Percentiles rank a stretch among this genome's conserved stretches.
Conservation (phyloP, 2,113 vertebrate species). For the Ameiurus melas region DNA sequence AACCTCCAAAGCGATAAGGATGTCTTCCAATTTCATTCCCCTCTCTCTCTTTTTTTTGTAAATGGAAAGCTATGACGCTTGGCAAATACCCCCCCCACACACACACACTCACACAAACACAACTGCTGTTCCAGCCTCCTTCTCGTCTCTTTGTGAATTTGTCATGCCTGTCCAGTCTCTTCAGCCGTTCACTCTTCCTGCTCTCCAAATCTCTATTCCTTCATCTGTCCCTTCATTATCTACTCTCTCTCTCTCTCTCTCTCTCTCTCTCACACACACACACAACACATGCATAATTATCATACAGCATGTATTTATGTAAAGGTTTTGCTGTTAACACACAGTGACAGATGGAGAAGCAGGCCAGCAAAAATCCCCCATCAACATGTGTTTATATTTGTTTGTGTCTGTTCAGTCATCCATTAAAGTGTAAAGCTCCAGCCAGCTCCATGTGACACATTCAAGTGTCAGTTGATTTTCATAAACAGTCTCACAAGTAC, state of each 20-base stretch:
- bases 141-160: slow-evolving; percentile 9
- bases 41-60: neutral
- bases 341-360: slow-evolving; percentile 16
- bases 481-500: slow-evolving; percentile 22
- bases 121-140: neutral
- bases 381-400: slow-evolving; percentile 28
- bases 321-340: slow-evolving; percentile 30
- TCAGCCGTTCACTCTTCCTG: neutral
- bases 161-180: slow-evolving; percentile 24
- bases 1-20: slow-evolving; percentile 34
- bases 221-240: neutral
- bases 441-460: slow-evolving; percentile 12
- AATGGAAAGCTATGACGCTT: slow-evolving; percentile 8
- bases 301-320: neutral
- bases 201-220: neutral
- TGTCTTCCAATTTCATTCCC: slow-evolving; percentile 19
- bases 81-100: neutral
- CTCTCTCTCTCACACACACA: neutral
- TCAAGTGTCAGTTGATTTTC: slow-evolving; percentile 21
- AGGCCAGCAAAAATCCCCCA: slow-evolving; percentile 17
- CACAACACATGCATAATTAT: slow-evolving; percentile 55
- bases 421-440: slow-evolving; percentile 28
- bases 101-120: slow-evolving; percentile 18
- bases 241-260: too few species aligned
- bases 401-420: slow-evolving; percentile 27